These are phyloP conservation scores for Agrochola macilenta DNA, from an alignment of 2,888 invertebrate genomes.

Conservation along the genomic window DNA sequence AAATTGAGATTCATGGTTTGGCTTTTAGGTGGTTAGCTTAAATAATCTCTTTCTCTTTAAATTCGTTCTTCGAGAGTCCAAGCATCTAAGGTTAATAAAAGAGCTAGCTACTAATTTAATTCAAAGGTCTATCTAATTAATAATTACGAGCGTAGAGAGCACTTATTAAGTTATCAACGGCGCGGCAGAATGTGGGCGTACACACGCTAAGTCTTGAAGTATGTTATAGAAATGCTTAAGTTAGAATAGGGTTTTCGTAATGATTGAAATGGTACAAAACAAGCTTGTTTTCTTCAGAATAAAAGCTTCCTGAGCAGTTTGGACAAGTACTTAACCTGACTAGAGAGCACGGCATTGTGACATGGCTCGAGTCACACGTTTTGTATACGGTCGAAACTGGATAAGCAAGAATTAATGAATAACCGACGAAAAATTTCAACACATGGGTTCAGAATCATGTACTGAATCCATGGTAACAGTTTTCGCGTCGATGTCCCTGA, in stretches of 20 bases:
- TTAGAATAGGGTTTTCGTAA: background rate
- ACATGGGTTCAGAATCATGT: too few species aligned
- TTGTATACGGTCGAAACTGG: too few species aligned
- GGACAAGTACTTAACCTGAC: background rate
- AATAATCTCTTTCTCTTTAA: background rate
- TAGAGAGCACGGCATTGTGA: too few species aligned
- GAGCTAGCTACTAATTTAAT: background rate
- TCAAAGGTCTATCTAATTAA: conserved; percentile 41
- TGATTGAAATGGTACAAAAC: background rate
- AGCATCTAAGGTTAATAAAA: conserved; percentile 2
- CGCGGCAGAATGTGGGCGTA: conserved; percentile 7
- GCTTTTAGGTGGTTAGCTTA: background rate
- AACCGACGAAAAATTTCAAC: too few species aligned
- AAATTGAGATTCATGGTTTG: too few species aligned
- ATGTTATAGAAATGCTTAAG: conserved; percentile 12
- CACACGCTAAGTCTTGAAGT: conserved; percentile 1
- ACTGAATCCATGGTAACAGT: too few species aligned
- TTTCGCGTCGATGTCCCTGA: too few species aligned
- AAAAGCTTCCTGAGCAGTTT: background rate
- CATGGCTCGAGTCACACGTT: too few species aligned
- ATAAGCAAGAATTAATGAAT: too few species aligned
- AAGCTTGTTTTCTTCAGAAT: background rate
- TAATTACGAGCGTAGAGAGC: conserved; percentile 18
- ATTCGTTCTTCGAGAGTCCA: background rate
- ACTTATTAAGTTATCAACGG: conserved; percentile 28